Evolutionary conservation across 2,888 invertebrate species (phyloP), one percentile per base, ranked within the genome.

Genomic region (Tenodera sinensis): DNA sequence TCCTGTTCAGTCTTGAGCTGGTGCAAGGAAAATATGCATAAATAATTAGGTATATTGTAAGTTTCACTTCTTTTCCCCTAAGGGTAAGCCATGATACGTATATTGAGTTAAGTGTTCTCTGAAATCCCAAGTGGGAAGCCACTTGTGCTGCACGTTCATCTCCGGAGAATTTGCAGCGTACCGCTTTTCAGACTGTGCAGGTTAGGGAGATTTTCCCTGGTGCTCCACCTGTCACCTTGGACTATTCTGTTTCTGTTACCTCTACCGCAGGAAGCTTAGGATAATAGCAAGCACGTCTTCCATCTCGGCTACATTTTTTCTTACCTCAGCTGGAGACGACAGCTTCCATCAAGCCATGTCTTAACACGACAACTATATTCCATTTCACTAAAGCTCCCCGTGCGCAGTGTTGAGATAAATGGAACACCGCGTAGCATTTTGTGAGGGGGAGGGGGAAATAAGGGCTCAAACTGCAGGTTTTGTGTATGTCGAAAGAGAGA

Each of bases 201-300:
- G 15, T 28, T 28, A 85, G 85, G 27, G 54, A 85, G 47, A 85
- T 85, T 85, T 85, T 71, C 47, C 47, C 30, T 81, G 27, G 28
- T 28, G 28, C 86, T 81, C 27, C 81, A 86, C 86, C 86, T 86
- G 86, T 86, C 86, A 86, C 86, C 86, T 86, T 81, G 81, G 86
- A 86, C 81, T 81, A 81, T 30, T 86, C 47, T 47, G 85, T 28
- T 27, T 86, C 54, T 81, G 86, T 30, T 81, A 47, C 47, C 47
- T 42, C 27, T 47, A 85, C 47, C n/a, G 85, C 85, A 85, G 47
- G 34, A 84, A 84, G 84, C 84, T 84, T 84, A 84, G 54, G 30
- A 81, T 86, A 86, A 86, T 71, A 86, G 86, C 86, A 86, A 86
- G 86, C 86, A 85, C 85, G 28, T 54, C 85, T 85, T 54, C 85